These are phyloP conservation scores for Oxyura jamaicensis DNA, from an alignment of 2,113 vertebrate genomes.

Conservation along the genomic window DNA sequence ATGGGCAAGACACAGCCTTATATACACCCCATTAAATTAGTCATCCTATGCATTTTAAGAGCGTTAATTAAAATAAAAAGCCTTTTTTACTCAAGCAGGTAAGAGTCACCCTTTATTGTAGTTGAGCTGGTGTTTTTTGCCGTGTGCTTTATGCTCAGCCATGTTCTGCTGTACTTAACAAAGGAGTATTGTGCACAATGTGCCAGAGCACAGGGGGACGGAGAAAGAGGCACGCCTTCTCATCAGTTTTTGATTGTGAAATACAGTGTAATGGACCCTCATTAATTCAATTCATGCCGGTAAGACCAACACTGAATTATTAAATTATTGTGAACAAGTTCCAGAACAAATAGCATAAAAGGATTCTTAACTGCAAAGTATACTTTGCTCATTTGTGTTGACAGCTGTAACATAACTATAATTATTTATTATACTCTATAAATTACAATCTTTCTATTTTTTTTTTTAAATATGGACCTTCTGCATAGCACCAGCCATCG, in stretches of 20 bases:
- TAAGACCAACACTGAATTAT: background rate
- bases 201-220: background rate
- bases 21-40: background rate
- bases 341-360: constrained; percentile 17
- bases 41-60: background rate
- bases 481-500: background rate
- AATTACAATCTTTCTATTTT: background rate
- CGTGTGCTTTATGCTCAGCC: background rate
- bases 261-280: background rate
- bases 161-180: background rate
- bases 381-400: constrained; percentile 6
- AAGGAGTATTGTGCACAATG: background rate
- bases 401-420: background rate
- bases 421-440: background rate
- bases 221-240: background rate
- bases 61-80: background rate
- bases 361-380: background rate
- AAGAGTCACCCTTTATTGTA: background rate
- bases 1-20: background rate
- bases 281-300: background rate
- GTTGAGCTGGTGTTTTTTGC: background rate
- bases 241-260: background rate
- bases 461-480: background rate
- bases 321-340: background rate
- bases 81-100: background rate